phyloP scores from a whole-genome alignment of 2,797 vertebrate species.

The Borostomias antarcticus region DNA sequence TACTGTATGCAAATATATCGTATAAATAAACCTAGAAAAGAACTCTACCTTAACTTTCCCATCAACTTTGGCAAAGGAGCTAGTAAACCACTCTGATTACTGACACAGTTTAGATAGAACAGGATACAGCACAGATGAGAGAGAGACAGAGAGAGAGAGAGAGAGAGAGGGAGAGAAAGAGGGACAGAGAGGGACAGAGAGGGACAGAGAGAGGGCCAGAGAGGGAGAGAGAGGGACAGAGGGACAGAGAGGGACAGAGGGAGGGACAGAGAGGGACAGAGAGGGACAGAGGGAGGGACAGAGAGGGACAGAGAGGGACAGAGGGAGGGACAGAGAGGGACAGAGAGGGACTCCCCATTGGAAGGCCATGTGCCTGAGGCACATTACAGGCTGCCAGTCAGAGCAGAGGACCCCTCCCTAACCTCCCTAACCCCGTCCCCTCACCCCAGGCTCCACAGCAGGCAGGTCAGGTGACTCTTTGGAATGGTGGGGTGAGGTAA shows the following conservation, averaged over 20 bases:
- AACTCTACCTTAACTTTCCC: slow-evolving; percentile 90
- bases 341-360: slow-evolving; percentile 82
- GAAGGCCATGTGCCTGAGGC: slow-evolving; percentile 93
- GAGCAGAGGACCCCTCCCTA: slow-evolving; percentile 42
- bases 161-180: slow-evolving; percentile 26
- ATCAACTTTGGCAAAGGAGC: slow-evolving; percentile 98
- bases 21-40: slow-evolving; percentile 98
- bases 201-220: slow-evolving; percentile 52
- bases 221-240: slow-evolving; percentile 77
- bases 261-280: slow-evolving; percentile 38
- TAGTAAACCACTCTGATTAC: slow-evolving; percentile 88
- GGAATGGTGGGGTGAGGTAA: slow-evolving; percentile 64
- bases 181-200: slow-evolving; percentile 45
- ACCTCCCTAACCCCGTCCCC: slow-evolving; percentile 29
- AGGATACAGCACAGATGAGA: slow-evolving; percentile 74
- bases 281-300: slow-evolving; percentile 33
- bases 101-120: slow-evolving; percentile 81
- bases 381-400: slow-evolving; percentile 81
- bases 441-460: slow-evolving; percentile 27
- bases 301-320: no score
- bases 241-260: slow-evolving; percentile 49
- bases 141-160: slow-evolving; percentile 49
- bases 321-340: slow-evolving; percentile 69
- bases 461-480: slow-evolving; percentile 70
- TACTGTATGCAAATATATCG: slow-evolving; percentile 99